A percentile compares a stretch with the other conserved stretches of the same genome.
phyloP scores from a whole-genome alignment of 2,113 vertebrate species.

The Puma concolor region DNA sequence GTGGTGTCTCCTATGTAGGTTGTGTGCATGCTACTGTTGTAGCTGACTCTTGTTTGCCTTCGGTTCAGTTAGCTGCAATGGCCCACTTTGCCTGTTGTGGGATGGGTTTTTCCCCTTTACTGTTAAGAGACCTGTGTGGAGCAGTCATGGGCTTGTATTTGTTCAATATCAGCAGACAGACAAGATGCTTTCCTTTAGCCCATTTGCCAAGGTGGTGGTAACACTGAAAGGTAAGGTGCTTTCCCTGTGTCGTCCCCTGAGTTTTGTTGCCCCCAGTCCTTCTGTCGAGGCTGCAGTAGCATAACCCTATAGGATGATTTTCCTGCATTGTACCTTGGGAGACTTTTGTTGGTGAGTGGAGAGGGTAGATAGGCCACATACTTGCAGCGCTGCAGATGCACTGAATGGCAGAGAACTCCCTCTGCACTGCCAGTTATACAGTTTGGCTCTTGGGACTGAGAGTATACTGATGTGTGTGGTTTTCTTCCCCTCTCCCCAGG shows the following conservation, averaged over 20 bases:
- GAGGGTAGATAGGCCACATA: neutral
- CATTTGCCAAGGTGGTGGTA: neutral
- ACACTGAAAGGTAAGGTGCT: neutral
- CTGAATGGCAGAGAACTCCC: neutral
- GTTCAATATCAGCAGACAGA: neutral
- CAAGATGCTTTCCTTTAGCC: neutral
- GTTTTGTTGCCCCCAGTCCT: neutral
- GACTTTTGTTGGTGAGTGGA: neutral
- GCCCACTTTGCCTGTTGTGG: neutral
- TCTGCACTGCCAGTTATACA: neutral
- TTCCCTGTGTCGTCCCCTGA: neutral
- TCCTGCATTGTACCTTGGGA: neutral
- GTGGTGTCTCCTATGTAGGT: neutral
- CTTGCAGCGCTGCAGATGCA: neutral
- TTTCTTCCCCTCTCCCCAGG: neutral
- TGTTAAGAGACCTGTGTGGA: neutral
- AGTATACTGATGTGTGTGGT: neutral
- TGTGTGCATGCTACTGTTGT: neutral
- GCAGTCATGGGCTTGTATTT: neutral
- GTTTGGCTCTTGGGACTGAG: neutral
- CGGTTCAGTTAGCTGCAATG: neutral
- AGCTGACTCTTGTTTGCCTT: neutral
- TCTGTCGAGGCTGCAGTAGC: neutral
- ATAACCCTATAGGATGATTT: neutral
- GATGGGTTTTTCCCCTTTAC: neutral